Base-by-base conservation (phyloP, 2,113 vertebrate species). In the Melanerpes formicivorus region DNA sequence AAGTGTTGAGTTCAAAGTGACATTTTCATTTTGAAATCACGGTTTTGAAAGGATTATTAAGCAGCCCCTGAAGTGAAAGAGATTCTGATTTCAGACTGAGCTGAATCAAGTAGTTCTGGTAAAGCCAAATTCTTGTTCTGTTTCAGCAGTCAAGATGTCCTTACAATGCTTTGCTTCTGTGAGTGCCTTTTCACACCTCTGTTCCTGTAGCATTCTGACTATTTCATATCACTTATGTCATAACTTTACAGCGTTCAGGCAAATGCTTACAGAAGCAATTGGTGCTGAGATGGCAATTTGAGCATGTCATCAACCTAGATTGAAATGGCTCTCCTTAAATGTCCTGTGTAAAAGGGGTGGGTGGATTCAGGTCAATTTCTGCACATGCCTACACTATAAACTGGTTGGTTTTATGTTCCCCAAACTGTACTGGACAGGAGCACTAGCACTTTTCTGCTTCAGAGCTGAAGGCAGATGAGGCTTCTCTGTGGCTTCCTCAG, bases 21-120 rank as follows among this genome's bases (percentile, higher is more conserved):
- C 4, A 34, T 84, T 90, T 90, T 76, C 2, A 50, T 89, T 95
- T 54, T 87, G 46, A 89, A 87, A 79, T 76, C 18, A 77, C 77
- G 23, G 66, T 87, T 84, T 73, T 26, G 25, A 74, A 82, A 79
- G 18, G n/a, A 70, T 77, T 87, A 70, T 77, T 87, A 84, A 87
- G 48, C 10, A 48, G 37, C 6, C 6, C 16, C 9, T 2, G 6
- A 78, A 77, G 17, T 22, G 26, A 80, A 92, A 82, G 12, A 48
- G 66, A n/a, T 66, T 69, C 15, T 32, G 42, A 40, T 89, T 94
- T 89, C 29, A 59, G 30, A 32, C 42, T 80, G 48, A 42, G 23
- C 42, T 4, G 13, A 70, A 46, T 37, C 15, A 70, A 70, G 66
- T 46, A 50, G 11, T 56, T 91, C 23, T 55, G 30, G 15, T 75